These are phyloP conservation scores for Pterobdella sp. DNA, from an alignment of 2,888 invertebrate genomes.

Conservation along the genomic window DNA sequence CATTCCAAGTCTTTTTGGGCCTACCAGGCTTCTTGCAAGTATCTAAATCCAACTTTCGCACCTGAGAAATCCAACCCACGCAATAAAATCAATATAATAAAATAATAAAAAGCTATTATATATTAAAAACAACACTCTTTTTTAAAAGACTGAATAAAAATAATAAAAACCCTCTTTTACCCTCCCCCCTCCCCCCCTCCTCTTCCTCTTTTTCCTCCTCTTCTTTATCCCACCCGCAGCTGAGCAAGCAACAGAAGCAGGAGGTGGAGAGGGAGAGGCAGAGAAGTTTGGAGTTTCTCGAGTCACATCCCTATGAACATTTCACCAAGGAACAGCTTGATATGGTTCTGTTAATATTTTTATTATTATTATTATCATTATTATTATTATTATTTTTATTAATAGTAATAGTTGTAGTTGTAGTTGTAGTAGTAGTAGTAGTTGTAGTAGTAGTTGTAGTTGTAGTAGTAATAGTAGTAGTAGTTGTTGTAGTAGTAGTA, in stretches of 20 bases:
- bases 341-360: constrained; percentile 39
- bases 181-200: neutral
- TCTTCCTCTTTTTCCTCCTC: neutral
- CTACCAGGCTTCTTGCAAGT: too few species aligned
- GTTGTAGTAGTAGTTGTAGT: neutral
- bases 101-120: too few species aligned
- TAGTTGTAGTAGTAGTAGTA: neutral
- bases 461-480: neutral
- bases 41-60: too few species aligned
- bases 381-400: too few species aligned
- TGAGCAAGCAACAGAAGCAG: constrained; percentile 42
- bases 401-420: neutral
- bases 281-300: constrained; percentile 64
- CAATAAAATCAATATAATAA: too few species aligned
- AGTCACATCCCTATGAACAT: constrained; percentile 75
- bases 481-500: neutral
- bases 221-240: neutral
- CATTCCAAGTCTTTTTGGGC: too few species aligned
- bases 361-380: neutral
- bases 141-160: too few species aligned
- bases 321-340: constrained; percentile 56
- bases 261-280: constrained; percentile 44
- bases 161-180: neutral
- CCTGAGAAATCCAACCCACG: too few species aligned
- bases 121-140: too few species aligned